Base-by-base conservation (phyloP, 1,140 invertebrate genomes). In the Eueides isabella region DNA sequence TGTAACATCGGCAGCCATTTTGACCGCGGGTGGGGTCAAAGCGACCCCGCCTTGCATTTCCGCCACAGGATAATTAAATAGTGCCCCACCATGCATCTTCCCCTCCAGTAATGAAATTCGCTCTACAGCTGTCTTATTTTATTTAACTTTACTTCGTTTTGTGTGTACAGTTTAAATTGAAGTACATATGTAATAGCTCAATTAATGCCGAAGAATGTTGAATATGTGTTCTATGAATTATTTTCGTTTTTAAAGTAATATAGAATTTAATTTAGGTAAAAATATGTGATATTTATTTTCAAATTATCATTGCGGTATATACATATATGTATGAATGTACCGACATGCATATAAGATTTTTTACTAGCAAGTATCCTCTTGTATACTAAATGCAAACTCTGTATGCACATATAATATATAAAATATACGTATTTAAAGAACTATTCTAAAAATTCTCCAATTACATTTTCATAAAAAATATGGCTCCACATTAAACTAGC, bases 61-160 rank as follows among this genome's bases (percentile, higher is more conserved):
- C 91, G 91, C 85, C 66, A 75, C 82, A 79, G 86, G 83, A 91
- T 90, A 92, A 92, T 92, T 92, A 92, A 92, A 90, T 91, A 87
- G 87, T 86, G 86, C 88, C 90, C 89, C 88, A 90, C 90, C 81
- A 88, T 82, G 76, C 80, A 63, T 67, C 76, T 88, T 85, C 85
- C 88, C 88, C 84, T 88, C 70, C 82, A 84, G 72, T 81, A 85
- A 81, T 84, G 81, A 82, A 81, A 78, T 88, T 83, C 82, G 79
- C 71, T 77, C 35, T 85, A 83, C 83, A 86, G 85, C 74, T 85
- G 80, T 84, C 87, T 82, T 62, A 65, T 78, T 77, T 81, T 71
- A 78, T 71, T 77, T 61, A 44, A 55, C 19, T 55, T 55, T 55
- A 11, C 19, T 55, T 55, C 23, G 11, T 55, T 55, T 55, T 55